Conservation (phyloP, 2,888 invertebrate genomes). For the Ditula angustiorana region DNA sequence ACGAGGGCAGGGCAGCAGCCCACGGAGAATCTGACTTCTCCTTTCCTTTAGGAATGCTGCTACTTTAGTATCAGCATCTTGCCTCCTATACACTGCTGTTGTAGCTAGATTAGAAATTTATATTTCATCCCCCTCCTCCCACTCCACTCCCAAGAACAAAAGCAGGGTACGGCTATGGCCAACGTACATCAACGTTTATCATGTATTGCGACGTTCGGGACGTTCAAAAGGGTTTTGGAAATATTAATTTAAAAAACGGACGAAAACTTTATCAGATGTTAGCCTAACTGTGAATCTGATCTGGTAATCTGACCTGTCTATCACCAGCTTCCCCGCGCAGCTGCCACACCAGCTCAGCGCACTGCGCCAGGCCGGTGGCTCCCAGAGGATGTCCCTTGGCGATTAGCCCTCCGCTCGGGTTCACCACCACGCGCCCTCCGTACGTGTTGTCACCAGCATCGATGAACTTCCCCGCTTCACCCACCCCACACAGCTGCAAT, state of each 20-base stretch:
- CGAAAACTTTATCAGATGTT: neutral
- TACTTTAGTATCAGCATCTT: too few relatives aligned
- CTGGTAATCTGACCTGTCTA: constrained; percentile 85
- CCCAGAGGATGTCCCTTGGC: constrained; percentile 99
- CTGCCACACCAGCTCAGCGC: constrained; percentile 95
- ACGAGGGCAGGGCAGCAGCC: too few relatives aligned
- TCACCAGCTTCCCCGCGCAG: constrained; percentile 91
- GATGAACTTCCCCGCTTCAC: constrained; percentile 96
- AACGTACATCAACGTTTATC: too few relatives aligned
- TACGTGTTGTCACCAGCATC: constrained; percentile 99
- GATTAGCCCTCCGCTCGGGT: constrained; percentile 99
- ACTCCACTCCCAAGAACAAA: too few relatives aligned
- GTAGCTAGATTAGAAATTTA: too few relatives aligned
- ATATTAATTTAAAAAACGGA: neutral
- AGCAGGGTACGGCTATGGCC: too few relatives aligned
- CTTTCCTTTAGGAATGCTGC: too few relatives aligned
- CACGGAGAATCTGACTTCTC: too few relatives aligned
- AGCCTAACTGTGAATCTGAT: neutral
- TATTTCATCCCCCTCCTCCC: too few relatives aligned
- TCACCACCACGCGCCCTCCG: constrained; percentile 97
- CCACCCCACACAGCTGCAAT: constrained; percentile 94
- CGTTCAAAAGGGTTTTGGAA: too few relatives aligned
- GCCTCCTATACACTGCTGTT: too few relatives aligned
- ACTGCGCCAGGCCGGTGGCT: constrained; percentile 97
- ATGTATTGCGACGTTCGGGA: too few relatives aligned